Conservation (phyloP, 1,140 invertebrate species). For the Bombus difficillimus region DNA sequence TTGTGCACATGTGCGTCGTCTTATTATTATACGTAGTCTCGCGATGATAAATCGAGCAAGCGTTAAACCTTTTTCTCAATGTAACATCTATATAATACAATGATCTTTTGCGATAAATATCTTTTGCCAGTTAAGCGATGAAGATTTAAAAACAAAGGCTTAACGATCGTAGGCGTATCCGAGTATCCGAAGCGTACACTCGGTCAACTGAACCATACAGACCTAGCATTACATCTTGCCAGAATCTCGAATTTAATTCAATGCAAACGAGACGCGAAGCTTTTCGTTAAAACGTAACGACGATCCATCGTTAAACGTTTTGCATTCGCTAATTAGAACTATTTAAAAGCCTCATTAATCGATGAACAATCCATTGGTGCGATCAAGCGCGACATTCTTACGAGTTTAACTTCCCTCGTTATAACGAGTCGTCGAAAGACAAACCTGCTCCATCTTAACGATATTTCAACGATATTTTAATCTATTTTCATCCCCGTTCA, state of each 20-base stretch:
- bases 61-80: too few relatives aligned
- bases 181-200: too few relatives aligned
- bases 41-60: too few relatives aligned
- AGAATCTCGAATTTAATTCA: background rate
- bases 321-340: background rate
- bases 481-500: constrained; percentile 38
- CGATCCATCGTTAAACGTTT: background rate
- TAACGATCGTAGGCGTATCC: too few relatives aligned
- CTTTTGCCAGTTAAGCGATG: too few relatives aligned
- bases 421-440: constrained; percentile 41
- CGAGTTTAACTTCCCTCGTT: constrained; percentile 35
- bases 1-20: too few relatives aligned
- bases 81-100: too few relatives aligned
- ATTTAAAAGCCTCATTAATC: background rate
- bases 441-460: constrained; percentile 40
- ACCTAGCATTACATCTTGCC: background rate
- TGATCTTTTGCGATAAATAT: too few relatives aligned
- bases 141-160: too few relatives aligned
- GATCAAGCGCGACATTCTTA: background rate
- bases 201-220: background rate
- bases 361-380: background rate
- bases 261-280: background rate
- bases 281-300: too few relatives aligned
- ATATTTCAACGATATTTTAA: constrained; percentile 64
- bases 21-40: too few relatives aligned